phyloP scores from a whole-genome alignment of 2,113 vertebrate genomes.

The Oenanthe oenanthe region DNA sequence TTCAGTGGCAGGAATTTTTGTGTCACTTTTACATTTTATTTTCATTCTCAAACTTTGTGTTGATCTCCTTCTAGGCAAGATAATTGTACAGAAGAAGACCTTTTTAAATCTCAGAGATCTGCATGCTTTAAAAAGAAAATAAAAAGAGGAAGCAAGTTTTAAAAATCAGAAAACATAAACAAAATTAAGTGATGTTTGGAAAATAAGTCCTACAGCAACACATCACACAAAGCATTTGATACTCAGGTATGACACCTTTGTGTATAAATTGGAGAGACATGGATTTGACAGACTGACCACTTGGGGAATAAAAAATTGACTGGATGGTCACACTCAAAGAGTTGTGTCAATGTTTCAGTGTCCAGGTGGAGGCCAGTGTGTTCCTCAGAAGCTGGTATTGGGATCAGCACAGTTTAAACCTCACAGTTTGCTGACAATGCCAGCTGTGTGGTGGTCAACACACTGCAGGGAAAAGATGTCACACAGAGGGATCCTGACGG shows the following conservation, averaged over 20 bases:
- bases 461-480: accelerated
- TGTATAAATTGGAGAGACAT: not conserved
- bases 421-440: not conserved
- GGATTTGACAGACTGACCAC: not conserved
- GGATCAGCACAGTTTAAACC: not conserved
- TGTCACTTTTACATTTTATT: not conserved
- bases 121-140: not conserved
- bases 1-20: not conserved
- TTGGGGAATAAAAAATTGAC: not conserved
- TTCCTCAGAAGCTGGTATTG: accelerated
- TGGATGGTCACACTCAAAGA: not conserved
- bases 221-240: not conserved
- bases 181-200: not conserved
- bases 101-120: not conserved
- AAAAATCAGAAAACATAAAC: not conserved
- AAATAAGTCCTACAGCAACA: not conserved
- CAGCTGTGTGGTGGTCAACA: not conserved
- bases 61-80: not conserved
- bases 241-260: not conserved
- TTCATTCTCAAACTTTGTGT: not conserved
- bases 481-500: not conserved
- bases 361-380: not conserved
- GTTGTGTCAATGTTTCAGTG: not conserved
- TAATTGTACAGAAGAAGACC: not conserved
- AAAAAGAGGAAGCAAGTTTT: not conserved